These are phyloP conservation scores for Meandrina meandrites DNA, from an alignment of 92 coral and sea anemone genomes.

Conservation along the genomic window DNA sequence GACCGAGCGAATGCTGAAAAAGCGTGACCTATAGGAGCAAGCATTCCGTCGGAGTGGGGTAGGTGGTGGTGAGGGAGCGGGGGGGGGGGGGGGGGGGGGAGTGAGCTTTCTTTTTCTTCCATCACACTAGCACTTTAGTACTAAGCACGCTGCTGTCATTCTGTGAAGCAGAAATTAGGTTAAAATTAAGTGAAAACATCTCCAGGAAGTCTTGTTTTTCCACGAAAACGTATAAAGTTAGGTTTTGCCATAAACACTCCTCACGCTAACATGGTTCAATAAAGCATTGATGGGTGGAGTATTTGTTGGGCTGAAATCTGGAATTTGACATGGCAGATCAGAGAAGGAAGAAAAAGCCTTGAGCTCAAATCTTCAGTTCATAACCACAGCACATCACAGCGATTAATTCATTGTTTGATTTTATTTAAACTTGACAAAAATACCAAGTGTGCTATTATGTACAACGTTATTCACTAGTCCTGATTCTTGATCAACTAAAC, in stretches of 20 bases:
- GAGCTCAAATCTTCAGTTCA: no score
- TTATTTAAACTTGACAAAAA: constrained; percentile 9
- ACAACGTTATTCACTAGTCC: not conserved
- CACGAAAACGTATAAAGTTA: no score
- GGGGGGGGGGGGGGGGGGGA: not conserved
- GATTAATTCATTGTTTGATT: not conserved
- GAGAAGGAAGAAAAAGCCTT: not conserved
- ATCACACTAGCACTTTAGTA: not conserved
- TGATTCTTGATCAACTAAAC: no score
- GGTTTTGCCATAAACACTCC: no score
- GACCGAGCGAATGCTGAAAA: not conserved
- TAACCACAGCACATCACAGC: not conserved
- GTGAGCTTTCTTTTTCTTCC: no score
- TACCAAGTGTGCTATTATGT: not conserved
- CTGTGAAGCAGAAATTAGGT: not conserved
- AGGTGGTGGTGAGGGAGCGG: not conserved
- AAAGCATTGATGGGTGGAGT: no score
- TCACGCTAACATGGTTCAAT: no score
- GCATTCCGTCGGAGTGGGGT: not conserved
- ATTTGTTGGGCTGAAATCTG: no score
- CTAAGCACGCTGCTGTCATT: not conserved
- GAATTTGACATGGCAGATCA: no score
- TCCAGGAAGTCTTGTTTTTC: no score
- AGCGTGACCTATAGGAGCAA: not conserved
- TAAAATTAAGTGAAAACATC: no score